Evolutionary conservation across 2,888 invertebrate species (phyloP).

Genomic region (Athrips mouffetella): DNA sequence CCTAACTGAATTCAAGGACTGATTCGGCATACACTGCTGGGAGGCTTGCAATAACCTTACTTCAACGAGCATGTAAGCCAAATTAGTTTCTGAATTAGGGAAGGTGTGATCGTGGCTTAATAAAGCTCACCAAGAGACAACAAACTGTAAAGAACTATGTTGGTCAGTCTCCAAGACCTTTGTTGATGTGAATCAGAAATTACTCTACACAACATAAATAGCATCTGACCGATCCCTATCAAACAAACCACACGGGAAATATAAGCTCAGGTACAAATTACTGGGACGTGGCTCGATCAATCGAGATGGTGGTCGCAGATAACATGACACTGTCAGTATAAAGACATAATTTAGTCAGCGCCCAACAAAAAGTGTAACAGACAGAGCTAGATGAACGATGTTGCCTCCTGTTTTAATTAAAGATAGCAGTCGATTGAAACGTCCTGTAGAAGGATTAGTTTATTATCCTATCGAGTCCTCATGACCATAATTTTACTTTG

Average conservation of each 20-base stretch:
- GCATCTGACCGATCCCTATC: constrained; percentile 39
- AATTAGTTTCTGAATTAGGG: too few relatives aligned
- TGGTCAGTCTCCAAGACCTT: not conserved
- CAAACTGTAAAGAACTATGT: not conserved
- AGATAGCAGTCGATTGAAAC: constrained; percentile 53
- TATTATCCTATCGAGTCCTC: constrained; percentile 26
- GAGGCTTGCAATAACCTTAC: too few relatives aligned
- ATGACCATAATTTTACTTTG: constrained; percentile 6
- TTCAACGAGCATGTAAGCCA: too few relatives aligned
- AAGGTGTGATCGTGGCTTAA: too few relatives aligned
- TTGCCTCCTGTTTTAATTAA: constrained; percentile 68
- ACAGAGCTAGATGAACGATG: constrained; percentile 69
- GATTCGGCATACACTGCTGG: too few relatives aligned
- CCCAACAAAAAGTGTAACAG: constrained; percentile 55
- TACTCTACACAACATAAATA: constrained; percentile 25
- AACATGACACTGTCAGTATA: constrained; percentile 62
- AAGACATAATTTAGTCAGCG: constrained; percentile 75
- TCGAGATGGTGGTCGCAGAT: constrained; percentile 65
- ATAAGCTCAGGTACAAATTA: constrained; percentile 71
- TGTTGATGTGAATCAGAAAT: constrained; percentile 1
- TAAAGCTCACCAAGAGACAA: too few relatives aligned
- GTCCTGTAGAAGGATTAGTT: constrained; percentile 48
- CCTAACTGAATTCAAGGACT: too few relatives aligned
- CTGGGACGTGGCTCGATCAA: constrained; percentile 59
- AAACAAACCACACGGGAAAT: constrained; percentile 50